Evolutionary conservation across 2,888 invertebrate species (phyloP).

Genomic region (Electrophaes corylata): DNA sequence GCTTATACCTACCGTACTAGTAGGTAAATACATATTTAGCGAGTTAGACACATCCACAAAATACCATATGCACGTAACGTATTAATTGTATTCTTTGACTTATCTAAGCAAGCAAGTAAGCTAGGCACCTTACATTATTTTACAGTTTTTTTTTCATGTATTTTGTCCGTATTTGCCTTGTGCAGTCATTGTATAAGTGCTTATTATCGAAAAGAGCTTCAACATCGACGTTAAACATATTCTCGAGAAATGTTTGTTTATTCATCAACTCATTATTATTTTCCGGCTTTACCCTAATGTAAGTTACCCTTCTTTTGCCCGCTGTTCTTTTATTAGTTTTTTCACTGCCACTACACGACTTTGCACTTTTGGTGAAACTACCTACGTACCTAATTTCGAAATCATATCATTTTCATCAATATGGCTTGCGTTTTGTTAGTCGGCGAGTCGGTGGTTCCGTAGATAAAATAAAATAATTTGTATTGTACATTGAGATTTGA

Average conservation of each 20-base stretch:
- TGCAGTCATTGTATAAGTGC: background rate
- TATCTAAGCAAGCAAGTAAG: no score
- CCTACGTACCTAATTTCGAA: no score
- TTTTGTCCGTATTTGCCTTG: background rate
- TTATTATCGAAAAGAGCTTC: slow-evolving; percentile 21
- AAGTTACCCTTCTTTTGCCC: slow-evolving; percentile 26
- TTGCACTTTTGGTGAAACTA: slow-evolving; percentile 34
- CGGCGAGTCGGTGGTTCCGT: background rate
- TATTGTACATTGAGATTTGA: no score
- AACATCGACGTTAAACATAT: slow-evolving; percentile 14
- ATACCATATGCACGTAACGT: no score
- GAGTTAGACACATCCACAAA: no score
- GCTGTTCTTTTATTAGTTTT: slow-evolving; percentile 31
- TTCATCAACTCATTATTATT: slow-evolving; percentile 9
- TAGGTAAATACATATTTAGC: no score
- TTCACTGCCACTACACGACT: slow-evolving; percentile 36
- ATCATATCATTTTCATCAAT: background rate
- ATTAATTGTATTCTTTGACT: no score
- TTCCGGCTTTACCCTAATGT: slow-evolving; percentile 23
- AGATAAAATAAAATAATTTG: background rate
- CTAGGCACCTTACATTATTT: no score
- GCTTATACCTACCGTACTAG: no score
- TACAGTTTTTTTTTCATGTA: no score
- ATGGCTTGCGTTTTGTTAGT: no score
- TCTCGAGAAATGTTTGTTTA: slow-evolving; percentile 21